Evolutionary conservation across 2,888 invertebrate species (phyloP).

Genomic region (Ormyrus labotus): DNA sequence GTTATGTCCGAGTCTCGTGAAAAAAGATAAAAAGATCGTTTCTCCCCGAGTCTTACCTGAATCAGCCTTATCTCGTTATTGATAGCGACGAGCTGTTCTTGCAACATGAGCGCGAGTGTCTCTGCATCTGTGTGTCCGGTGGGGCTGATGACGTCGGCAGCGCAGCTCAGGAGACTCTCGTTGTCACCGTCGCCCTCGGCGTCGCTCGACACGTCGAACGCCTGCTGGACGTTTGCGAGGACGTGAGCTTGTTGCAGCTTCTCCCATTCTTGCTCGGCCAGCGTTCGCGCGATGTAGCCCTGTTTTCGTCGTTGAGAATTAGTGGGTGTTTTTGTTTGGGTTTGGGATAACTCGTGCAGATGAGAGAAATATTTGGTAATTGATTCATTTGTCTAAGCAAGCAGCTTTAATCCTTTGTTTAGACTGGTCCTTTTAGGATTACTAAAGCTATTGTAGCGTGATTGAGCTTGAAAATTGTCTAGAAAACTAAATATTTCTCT

Average conservation of each 20-base stretch:
- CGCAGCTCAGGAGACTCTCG: constrained; percentile 84
- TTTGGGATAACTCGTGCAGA: no score
- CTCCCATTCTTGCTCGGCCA: constrained; percentile 89
- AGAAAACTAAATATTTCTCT: constrained; percentile 12
- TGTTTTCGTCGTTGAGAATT: constrained; percentile 28
- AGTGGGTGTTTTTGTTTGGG: no score
- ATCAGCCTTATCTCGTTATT: constrained; percentile 95
- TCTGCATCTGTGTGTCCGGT: constrained; percentile 92
- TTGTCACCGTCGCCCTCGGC: constrained; percentile 88
- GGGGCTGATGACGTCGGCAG: constrained; percentile 85
- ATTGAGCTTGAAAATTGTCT: background rate
- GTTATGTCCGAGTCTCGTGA: no score
- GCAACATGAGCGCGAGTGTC: constrained; percentile 97
- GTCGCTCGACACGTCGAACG: constrained; percentile 92
- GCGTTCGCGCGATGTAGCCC: constrained; percentile 74
- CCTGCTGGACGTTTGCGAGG: constrained; percentile 93
- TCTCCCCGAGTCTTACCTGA: constrained; percentile 71
- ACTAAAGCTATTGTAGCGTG: no score
- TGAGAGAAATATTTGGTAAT: no score
- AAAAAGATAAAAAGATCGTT: no score
- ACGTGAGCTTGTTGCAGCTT: constrained; percentile 95
- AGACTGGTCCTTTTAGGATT: no score
- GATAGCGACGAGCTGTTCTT: constrained; percentile 99
- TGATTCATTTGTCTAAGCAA: no score
- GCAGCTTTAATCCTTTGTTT: no score